A percentile compares a stretch with the other conserved stretches of the same genome.
Conservation (phyloP, 2,888 invertebrate species). For the Copidosoma aretas region DNA sequence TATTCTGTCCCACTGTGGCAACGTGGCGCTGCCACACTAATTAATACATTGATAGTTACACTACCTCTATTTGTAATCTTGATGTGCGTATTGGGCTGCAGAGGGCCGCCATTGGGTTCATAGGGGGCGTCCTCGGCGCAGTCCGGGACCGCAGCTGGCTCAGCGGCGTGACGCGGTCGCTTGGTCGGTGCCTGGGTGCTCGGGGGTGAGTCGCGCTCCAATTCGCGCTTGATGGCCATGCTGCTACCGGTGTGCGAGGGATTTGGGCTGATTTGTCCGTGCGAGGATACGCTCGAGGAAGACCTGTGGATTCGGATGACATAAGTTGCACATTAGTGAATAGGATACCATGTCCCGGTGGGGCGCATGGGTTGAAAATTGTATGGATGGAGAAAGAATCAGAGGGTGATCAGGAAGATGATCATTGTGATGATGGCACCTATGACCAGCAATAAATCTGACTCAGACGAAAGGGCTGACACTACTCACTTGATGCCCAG, state of each 20-base stretch:
- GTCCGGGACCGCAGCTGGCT: neutral
- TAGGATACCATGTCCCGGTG: no score
- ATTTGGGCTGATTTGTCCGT: conserved; percentile 48
- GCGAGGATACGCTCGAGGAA: conserved; percentile 56
- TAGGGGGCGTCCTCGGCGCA: conserved; percentile 45
- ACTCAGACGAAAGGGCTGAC: conserved; percentile 4
- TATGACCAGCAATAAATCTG: no score
- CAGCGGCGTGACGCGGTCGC: conserved; percentile 62
- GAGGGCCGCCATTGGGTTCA: conserved; percentile 46
- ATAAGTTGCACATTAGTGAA: no score
- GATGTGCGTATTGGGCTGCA: conserved; percentile 73
- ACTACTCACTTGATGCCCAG: conserved; percentile 65
- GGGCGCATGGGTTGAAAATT: no score
- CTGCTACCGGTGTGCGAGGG: conserved; percentile 57
- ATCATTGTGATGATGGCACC: neutral
- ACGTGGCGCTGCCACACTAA: no score
- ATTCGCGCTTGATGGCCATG: conserved; percentile 65
- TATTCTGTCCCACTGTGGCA: no score
- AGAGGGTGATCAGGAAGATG: neutral
- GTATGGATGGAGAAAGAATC: no score
- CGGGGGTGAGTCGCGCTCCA: conserved; percentile 57
- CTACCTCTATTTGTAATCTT: conserved; percentile 87
- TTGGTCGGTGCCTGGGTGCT: conserved; percentile 61
- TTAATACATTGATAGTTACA: no score
- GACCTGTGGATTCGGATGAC: conserved; percentile 50